Conservation (phyloP, 2,797 vertebrate species). For the Lacerta viridis region DNA sequence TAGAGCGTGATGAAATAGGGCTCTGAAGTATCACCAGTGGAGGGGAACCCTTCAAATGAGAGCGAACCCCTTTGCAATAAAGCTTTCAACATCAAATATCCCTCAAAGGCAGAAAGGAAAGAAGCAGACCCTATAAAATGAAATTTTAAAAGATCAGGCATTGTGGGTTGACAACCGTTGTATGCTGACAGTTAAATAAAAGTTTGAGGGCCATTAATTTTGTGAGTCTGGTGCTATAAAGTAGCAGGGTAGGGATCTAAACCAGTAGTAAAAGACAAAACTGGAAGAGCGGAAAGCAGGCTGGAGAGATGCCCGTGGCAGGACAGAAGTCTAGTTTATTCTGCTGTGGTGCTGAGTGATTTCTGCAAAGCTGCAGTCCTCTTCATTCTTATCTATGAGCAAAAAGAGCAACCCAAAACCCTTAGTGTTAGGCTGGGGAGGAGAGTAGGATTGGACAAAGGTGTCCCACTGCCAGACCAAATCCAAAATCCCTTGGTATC, state of each 20-base stretch:
- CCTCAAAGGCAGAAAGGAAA: not conserved
- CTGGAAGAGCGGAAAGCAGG: not conserved
- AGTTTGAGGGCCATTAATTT: not conserved
- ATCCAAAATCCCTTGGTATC: too few species aligned
- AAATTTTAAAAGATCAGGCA: not conserved
- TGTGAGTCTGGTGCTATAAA: not conserved
- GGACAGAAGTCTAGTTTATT: not conserved
- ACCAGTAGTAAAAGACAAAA: not conserved
- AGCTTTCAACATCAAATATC: not conserved
- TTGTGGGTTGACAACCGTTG: not conserved
- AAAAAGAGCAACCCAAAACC: too few species aligned
- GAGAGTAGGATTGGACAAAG: too few species aligned
- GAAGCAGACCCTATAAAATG: not conserved
- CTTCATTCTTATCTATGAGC: not conserved
- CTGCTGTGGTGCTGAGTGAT: not conserved
- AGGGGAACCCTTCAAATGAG: not conserved
- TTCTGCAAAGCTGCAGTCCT: not conserved
- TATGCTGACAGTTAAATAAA: constrained; percentile 7
- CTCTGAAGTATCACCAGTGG: not conserved
- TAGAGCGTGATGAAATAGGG: not conserved
- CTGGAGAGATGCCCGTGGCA: not conserved
- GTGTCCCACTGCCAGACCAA: too few species aligned
- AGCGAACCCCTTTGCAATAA: not conserved
- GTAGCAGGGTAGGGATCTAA: not conserved
- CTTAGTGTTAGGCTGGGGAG: too few species aligned